Base-by-base conservation (phyloP, 2,888 invertebrate genomes). In the Scaptomyza caliginosa region DNA sequence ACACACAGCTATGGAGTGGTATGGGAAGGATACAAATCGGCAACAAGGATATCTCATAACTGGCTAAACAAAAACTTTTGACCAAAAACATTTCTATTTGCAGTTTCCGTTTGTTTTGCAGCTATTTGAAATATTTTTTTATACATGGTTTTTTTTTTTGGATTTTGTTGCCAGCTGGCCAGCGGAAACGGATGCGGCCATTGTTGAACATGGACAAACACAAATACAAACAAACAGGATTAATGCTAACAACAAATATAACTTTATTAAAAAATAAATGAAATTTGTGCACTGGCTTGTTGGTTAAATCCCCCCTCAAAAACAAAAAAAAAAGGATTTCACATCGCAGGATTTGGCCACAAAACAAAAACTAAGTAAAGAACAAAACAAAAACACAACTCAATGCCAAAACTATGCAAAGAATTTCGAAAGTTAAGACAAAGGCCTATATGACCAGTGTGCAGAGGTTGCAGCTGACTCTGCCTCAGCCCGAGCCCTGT, bases 261-360 rank as follows among this genome's bases (percentile, higher is more conserved):
- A 87, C 83, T 86, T 83, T 87, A 83, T 83, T 87, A 83, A 86
- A 83, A 83, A 85, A 83, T 75, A 82, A 75, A 86, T 85, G 72
- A 81, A 86, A 86, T 82, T 82, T 70, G 81, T 83, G 54, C 60
- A 49, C 40, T 56, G 64, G 63, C 38, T 54, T 58, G 46, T 40
- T 50, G 67, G 69, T 48, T 45, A 45, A 63, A 49, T 39, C n/a
- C n/a, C 16, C n/a, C n/a, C n/a, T n/a, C n/a, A n/a, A n/a, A n/a
- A n/a, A n/a, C n/a, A n/a, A n/a, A n/a, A n/a, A 45, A 46, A 76
- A 78, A 86, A 60, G 69, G 62, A 56, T 57, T 62, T 66, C 13
- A 48, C 54, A 16, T 34, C 16, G 16, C 13, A 46, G 51, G 42
- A 69, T 69, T 77, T 64, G 28, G 60, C 57, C 74, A 39, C 80